Base-by-base conservation (phyloP, 2,113 vertebrate genomes). In the Monopterus albus region DNA sequence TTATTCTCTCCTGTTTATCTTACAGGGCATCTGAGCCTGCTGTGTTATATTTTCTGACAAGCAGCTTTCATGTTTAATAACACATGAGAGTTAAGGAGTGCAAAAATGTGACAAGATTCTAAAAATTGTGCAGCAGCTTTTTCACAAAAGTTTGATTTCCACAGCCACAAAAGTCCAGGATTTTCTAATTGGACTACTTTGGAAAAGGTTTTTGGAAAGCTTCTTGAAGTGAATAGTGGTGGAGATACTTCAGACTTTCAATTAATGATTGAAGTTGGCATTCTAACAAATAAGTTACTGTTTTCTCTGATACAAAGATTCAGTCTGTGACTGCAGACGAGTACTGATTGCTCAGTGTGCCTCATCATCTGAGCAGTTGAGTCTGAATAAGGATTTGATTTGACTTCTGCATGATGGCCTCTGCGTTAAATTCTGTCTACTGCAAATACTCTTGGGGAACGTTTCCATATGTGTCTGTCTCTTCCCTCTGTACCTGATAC, bases 271-370 rank as follows among this genome's bases (percentile, higher is more conserved):
- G 17, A 5, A 38, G 52, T 12, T 47, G 31, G 40, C 42, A 57
- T 38, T 17, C 21, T 11, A 69, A 53, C 58, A 55, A 72, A 46
- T 39, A 63, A 62, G 20, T 47, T 28, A 28, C 17, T n/a, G n/a
- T n/a, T n/a, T n/a, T 68, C 57, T 36, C 49, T 53, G 31, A 55
- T 56, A 33, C 40, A 62, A 26, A 51, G 36, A 39, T 36, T 29
- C 53, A 49, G 40, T 45, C 18, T 14, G 5, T 21, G 42, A 15
- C 40, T 56, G 29, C 23, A 13, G 9, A 39, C 17, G 28, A 20
- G 29, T 3, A 39, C 42, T 26, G n/a, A n/a, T n/a, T n/a, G n/a
- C n/a, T n/a, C n/a, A n/a, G 23, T 21, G 7, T 15, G 13, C 17
- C 28, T 4, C 13, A 25, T 53, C 62, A 53, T 33, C 38, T 8